These are phyloP conservation scores for Anolis sagrei DNA, from an alignment of 2,113 vertebrate genomes.

Conservation along the genomic window DNA sequence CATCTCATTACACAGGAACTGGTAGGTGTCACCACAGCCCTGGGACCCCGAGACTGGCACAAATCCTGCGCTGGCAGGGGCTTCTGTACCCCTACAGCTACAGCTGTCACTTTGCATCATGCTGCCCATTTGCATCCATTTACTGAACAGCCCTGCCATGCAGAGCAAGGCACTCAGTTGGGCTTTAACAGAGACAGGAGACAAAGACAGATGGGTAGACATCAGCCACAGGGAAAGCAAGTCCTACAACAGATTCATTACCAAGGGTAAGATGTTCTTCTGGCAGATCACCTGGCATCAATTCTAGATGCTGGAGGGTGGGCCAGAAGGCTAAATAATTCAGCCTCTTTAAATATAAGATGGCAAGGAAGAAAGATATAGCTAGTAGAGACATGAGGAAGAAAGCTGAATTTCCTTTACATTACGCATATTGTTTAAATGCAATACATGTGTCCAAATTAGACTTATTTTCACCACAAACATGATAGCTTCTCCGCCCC, in stretches of 20 bases:
- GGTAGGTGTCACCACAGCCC: background rate
- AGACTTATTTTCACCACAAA: conserved; percentile 52
- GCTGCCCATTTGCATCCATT: conserved; percentile 10
- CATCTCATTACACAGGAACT: conserved; percentile 1
- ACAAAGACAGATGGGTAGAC: conserved; percentile 3
- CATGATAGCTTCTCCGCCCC: conserved; percentile 48
- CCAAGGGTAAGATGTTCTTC: background rate
- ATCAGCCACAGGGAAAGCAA: background rate
- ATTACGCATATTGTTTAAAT: conserved; percentile 41
- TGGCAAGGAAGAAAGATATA: conserved; percentile 39
- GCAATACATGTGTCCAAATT: conserved; percentile 46
- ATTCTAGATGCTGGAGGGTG: background rate
- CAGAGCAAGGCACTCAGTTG: background rate
- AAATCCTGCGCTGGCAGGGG: background rate
- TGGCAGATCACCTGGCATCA: background rate
- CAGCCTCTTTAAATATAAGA: conserved; percentile 18
- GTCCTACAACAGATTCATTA: conserved; percentile 9
- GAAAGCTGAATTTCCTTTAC: conserved; percentile 28
- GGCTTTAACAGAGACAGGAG: background rate
- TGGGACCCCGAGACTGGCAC: background rate
- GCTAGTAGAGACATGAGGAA: conserved; percentile 3
- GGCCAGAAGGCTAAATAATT: background rate
- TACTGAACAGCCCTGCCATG: conserved; percentile 2
- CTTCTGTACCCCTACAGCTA: background rate
- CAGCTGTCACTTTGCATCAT: conserved; percentile 24